phyloP scores from a whole-genome alignment of 2,888 invertebrate genomes.

The Unio pictorum region DNA sequence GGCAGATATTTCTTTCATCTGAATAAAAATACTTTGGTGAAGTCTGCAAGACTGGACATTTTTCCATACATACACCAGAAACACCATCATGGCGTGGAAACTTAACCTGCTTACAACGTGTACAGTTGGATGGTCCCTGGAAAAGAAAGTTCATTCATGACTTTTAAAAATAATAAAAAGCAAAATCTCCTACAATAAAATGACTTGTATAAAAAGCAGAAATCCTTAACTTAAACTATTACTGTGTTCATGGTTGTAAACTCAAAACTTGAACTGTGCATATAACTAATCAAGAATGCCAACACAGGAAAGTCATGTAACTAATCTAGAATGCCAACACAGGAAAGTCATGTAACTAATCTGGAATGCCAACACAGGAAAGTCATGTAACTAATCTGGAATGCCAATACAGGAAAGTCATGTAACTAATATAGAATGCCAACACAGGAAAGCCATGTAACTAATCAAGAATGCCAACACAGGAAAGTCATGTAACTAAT shows the following conservation, averaged over 20 bases:
- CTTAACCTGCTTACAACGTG: conserved; percentile 84
- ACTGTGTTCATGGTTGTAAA: no score
- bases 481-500: no score
- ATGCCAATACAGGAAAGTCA: no score
- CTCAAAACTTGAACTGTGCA: no score
- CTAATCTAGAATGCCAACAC: background rate
- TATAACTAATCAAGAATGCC: no score
- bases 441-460: no score
- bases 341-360: background rate
- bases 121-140: conserved; percentile 85
- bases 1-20: conserved; percentile 81
- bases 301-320: no score
- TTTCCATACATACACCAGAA: conserved; percentile 79
- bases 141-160: conserved; percentile 11
- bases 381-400: no score
- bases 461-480: no score
- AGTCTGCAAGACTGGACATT: conserved; percentile 81
- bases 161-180: background rate
- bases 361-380: no score
- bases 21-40: conserved; percentile 78
- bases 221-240: background rate
- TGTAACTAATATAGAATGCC: no score
- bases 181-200: background rate
- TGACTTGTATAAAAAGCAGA: background rate
- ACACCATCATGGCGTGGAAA: conserved; percentile 28